Evolutionary conservation across 2,888 invertebrate species (phyloP).

Genomic region (Drosophila sordidula): DNA sequence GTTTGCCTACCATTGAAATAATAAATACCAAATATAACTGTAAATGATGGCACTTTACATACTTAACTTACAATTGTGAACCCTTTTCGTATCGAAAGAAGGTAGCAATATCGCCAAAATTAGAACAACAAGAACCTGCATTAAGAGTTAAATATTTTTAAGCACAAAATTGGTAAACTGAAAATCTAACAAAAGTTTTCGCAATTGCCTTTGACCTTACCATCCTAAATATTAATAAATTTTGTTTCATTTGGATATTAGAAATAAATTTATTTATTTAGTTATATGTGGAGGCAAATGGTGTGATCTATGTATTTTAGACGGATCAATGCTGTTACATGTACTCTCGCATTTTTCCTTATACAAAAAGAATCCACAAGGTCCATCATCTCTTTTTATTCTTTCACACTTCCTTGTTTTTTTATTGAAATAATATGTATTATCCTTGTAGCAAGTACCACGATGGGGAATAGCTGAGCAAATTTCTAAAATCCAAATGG

Average conservation of each 20-base stretch:
- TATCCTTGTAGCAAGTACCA: background rate
- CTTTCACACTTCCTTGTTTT: background rate
- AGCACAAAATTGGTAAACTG: no score
- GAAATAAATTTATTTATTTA: background rate
- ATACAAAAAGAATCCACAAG: constrained; percentile 6
- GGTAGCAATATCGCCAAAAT: background rate
- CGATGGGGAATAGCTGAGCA: background rate
- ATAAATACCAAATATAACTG: background rate
- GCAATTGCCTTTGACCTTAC: no score
- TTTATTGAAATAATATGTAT: background rate
- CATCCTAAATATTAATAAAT: no score
- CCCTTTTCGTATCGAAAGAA: no score
- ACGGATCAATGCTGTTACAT: background rate
- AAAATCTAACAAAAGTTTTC: no score
- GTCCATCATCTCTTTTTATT: background rate
- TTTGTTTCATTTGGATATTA: no score
- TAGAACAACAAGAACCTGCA: no score
- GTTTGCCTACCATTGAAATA: constrained; percentile 14
- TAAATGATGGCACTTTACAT: background rate
- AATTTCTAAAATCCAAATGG: background rate
- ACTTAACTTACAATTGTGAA: background rate
- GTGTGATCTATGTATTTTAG: background rate
- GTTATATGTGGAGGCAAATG: background rate
- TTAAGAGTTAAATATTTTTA: no score
- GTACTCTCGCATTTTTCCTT: background rate